A percentile compares a stretch with the other conserved stretches of the same genome.
phyloP scores from a whole-genome alignment of 2,797 vertebrate genomes.

The Pyrrhura leucotis region DNA sequence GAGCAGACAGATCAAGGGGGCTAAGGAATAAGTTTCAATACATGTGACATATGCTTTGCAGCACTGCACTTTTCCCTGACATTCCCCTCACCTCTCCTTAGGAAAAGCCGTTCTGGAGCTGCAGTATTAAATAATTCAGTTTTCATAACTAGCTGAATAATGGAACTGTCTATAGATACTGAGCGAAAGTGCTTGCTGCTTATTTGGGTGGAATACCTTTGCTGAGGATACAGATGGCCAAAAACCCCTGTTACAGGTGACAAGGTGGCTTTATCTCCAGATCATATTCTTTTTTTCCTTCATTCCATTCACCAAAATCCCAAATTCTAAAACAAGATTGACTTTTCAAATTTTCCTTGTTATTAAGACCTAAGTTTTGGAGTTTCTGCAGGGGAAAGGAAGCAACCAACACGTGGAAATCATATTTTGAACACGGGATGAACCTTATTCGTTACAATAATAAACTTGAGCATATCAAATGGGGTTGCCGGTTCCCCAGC shows the following conservation, averaged over 20 bases:
- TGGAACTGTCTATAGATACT: not conserved
- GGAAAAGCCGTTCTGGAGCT: not conserved
- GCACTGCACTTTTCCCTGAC: not conserved
- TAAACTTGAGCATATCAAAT: not conserved
- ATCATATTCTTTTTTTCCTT: not conserved
- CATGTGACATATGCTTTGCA: not conserved
- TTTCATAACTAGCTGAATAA: not conserved
- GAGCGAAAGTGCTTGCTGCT: fast-evolving
- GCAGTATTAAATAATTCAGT: not conserved
- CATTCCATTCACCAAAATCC: not conserved
- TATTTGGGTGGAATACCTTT: not conserved
- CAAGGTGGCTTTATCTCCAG: not conserved
- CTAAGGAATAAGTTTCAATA: not conserved
- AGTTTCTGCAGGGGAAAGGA: not conserved
- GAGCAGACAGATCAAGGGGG: not conserved
- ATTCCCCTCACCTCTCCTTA: not conserved
- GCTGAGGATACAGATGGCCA: not conserved
- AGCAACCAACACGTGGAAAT: not conserved
- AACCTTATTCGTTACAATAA: not conserved
- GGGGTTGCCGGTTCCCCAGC: not conserved
- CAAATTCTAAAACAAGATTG: not conserved
- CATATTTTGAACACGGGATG: not conserved
- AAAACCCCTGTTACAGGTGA: not conserved
- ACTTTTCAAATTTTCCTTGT: not conserved
- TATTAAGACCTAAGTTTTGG: not conserved